phyloP scores from a whole-genome alignment of 2,113 vertebrate species.

The Campylomormyrus numenius region DNA sequence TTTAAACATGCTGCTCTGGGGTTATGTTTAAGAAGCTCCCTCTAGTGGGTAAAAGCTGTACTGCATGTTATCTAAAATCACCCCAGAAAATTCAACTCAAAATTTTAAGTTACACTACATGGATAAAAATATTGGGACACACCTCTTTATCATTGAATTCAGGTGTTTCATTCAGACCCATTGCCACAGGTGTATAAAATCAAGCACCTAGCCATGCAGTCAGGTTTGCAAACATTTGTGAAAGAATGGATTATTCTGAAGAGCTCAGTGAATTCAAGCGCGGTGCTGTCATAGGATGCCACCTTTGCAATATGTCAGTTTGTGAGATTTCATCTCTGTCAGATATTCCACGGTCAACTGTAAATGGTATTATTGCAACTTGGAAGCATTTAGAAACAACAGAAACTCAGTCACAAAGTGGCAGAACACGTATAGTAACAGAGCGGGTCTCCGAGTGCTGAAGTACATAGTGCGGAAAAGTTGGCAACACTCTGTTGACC shows the following conservation, averaged over 20 bases:
- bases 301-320: background rate
- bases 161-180: background rate
- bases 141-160: background rate
- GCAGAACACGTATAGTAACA: background rate
- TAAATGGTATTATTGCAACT: background rate
- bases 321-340: background rate
- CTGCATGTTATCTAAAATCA: background rate
- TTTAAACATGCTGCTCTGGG: background rate
- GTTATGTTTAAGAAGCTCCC: background rate
- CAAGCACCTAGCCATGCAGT: background rate
- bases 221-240: background rate
- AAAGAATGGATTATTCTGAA: background rate
- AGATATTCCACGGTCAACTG: background rate
- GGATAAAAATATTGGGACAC: background rate
- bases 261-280: background rate
- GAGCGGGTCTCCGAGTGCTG: background rate
- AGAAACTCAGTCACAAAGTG: background rate
- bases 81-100: background rate
- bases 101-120: background rate
- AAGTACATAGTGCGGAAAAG: background rate
- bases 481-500: background rate
- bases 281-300: background rate
- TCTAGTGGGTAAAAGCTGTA: background rate
- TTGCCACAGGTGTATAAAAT: background rate
- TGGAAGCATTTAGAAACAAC: background rate